Conservation (phyloP, 2,888 invertebrate genomes). For the Microctonus brassicae region DNA sequence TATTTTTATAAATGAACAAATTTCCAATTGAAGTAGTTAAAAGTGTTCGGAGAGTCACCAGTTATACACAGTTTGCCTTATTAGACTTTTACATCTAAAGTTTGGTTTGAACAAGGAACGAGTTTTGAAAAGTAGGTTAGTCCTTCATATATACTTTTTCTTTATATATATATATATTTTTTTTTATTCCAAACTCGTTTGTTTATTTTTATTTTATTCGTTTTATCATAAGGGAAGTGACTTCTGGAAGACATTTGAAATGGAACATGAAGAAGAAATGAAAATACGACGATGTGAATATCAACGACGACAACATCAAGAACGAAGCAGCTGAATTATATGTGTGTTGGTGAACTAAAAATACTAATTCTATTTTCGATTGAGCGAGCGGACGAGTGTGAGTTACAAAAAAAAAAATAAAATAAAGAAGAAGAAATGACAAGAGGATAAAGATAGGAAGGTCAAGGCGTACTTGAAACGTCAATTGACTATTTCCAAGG, state of each 20-base stretch:
- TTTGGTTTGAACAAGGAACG: not conserved
- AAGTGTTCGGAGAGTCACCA: not conserved
- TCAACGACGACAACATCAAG: not conserved
- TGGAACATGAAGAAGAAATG: not conserved
- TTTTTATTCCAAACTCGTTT: not conserved
- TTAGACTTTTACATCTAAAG: constrained; percentile 8
- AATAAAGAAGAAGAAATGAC: not conserved
- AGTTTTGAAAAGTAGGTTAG: constrained; percentile 2
- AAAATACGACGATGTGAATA: not conserved
- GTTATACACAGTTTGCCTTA: constrained; percentile 2
- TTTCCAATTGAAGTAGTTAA: not conserved
- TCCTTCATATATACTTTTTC: not conserved
- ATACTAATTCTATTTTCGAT: constrained; percentile 56
- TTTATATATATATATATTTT: too few relatives aligned
- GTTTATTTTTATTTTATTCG: not conserved
- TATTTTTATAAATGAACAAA: too few relatives aligned
- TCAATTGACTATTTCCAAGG: constrained; percentile 41
- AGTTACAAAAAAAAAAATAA: constrained; percentile 5
- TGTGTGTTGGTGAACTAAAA: constrained; percentile 50
- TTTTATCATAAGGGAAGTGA: not conserved
- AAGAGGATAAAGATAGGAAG: constrained; percentile 48
- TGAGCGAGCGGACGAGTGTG: constrained; percentile 46
- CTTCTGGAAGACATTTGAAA: constrained; percentile 6
- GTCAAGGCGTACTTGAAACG: constrained; percentile 58
- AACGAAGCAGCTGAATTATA: not conserved